Conservation (phyloP, 2,888 invertebrate genomes). For the Morinoia aosen region DNA sequence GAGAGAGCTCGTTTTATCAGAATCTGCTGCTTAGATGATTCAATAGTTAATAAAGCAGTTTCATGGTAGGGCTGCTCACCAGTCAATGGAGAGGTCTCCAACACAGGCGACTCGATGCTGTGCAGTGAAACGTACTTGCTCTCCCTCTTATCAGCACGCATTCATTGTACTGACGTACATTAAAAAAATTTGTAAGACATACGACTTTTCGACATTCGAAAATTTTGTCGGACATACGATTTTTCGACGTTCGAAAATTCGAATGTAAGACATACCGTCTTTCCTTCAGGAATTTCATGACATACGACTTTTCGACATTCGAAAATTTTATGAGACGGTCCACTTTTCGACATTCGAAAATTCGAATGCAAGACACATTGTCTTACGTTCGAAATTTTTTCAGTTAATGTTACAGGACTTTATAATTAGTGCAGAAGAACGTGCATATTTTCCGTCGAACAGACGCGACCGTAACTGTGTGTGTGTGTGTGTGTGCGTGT, state of each 20-base stretch:
- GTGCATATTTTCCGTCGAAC: too few relatives aligned
- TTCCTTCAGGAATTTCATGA: too few relatives aligned
- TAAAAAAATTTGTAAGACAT: too few relatives aligned
- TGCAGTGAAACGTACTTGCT: not conserved
- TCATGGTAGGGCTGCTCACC: not conserved
- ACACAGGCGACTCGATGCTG: not conserved
- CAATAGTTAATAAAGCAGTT: not conserved
- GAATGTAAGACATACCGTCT: too few relatives aligned
- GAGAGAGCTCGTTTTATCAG: not conserved
- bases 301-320: too few relatives aligned
- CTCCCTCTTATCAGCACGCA: not conserved
- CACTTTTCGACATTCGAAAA: not conserved
- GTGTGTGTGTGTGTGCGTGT: too few relatives aligned
- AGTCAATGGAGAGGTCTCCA: not conserved
- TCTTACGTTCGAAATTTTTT: not conserved
- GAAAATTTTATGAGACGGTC: not conserved
- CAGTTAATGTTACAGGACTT: not conserved
- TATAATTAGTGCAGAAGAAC: too few relatives aligned
- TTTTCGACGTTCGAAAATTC: too few relatives aligned
- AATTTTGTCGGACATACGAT: too few relatives aligned
- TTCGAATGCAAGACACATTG: not conserved
- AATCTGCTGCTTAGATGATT: not conserved
- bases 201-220: too few relatives aligned
- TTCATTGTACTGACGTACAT: not conserved
- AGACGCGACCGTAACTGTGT: too few relatives aligned